Evolutionary conservation across 2,113 vertebrate genomes (phyloP).

Genomic region (Nansenia antarctica): DNA sequence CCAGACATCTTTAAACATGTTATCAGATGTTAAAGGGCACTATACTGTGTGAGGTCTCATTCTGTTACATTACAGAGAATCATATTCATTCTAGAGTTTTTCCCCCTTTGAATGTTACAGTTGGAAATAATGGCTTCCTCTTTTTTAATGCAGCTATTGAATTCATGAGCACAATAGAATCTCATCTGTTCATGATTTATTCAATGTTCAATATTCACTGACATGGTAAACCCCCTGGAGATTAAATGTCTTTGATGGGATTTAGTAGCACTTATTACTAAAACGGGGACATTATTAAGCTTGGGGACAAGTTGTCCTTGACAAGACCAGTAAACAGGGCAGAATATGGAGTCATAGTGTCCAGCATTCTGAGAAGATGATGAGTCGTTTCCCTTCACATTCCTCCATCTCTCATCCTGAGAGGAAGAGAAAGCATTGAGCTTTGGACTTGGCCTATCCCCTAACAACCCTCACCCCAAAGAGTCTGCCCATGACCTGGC

Average conservation of each 20-base stretch:
- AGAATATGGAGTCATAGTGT: not conserved
- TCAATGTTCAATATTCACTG: not conserved
- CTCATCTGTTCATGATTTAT: too few relatives aligned
- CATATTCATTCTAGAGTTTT: not conserved
- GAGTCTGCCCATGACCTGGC: constrained; percentile 5
- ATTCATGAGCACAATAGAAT: not conserved
- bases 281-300: not conserved
- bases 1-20: not conserved
- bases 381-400: constrained; percentile 50
- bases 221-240: not conserved
- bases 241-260: not conserved
- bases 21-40: not conserved
- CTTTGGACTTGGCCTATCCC: constrained; percentile 41
- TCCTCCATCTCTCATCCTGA: constrained; percentile 33
- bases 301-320: not conserved
- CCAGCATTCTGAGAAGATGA: constrained; percentile 11
- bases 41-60: not conserved
- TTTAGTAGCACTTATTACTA: not conserved
- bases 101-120: too few relatives aligned
- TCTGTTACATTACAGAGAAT: not conserved
- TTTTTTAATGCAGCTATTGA: not conserved
- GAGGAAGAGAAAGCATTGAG: constrained; percentile 52
- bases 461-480: not conserved
- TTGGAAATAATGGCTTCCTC: not conserved
- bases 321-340: not conserved